Percentiles rank a stretch among this genome's conserved stretches.
Evolutionary conservation across 1,140 invertebrate species (phyloP).

Genomic region (Polypedilum pembai): DNA sequence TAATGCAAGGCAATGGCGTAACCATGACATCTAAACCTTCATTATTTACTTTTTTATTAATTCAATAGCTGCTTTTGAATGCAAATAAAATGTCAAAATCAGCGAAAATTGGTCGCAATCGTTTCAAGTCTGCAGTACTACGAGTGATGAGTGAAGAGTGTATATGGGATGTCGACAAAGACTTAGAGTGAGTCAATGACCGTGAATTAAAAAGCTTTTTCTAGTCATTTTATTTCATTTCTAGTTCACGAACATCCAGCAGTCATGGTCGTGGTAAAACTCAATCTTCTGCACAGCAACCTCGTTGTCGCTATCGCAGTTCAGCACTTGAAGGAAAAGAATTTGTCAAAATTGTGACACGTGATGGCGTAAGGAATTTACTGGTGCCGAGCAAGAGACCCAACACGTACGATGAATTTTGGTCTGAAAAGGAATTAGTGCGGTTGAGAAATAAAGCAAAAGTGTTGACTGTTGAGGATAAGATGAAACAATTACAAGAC

Average conservation of each 20-base stretch:
- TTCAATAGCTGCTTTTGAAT: not conserved
- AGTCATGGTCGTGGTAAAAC: not conserved
- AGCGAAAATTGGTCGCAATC: not conserved
- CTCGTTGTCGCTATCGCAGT: not conserved
- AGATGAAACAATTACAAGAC: conserved; percentile 33
- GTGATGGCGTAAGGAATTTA: conserved; percentile 24
- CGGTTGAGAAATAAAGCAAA: conserved; percentile 36
- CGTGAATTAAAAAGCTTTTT: not conserved
- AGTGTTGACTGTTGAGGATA: conserved; percentile 36
- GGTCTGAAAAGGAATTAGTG: conserved; percentile 36
- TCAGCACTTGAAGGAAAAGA: conserved; percentile 14
- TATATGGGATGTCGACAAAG: conserved; percentile 1
- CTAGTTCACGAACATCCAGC: not conserved
- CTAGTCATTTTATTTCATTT: not conserved
- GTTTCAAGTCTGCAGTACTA: not conserved
- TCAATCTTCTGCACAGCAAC: not conserved
- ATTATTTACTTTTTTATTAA: not conserved
- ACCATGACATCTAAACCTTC: not conserved
- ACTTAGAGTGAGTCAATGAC: not conserved
- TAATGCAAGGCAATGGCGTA: not conserved
- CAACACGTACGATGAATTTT: conserved; percentile 32
- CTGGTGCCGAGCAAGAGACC: conserved; percentile 1
- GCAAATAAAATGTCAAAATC: conserved; percentile 10
- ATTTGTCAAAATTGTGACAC: conserved; percentile 22
- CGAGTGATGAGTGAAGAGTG: not conserved